Evolutionary conservation across 2,113 vertebrate species (phyloP).

Genomic region (Anarhynchus alexandrinus): DNA sequence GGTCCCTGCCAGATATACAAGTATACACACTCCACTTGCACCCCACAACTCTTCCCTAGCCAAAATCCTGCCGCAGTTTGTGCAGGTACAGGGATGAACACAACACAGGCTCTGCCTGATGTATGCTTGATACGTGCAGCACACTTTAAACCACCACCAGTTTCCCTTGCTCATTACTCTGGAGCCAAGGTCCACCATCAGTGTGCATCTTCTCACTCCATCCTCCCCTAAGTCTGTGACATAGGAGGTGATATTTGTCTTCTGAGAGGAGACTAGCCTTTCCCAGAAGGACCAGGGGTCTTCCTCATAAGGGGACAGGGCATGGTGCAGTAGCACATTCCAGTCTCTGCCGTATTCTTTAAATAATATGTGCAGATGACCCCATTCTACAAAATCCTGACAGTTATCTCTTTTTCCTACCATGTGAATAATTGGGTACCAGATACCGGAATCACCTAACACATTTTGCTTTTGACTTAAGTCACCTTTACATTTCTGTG

Average conservation of each 20-base stretch:
- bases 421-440: background rate
- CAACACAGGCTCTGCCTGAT: background rate
- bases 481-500: background rate
- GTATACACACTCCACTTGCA: background rate
- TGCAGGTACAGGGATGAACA: background rate
- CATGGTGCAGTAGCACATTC: background rate
- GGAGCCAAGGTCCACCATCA: background rate
- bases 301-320: background rate
- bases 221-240: background rate
- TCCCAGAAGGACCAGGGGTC: background rate
- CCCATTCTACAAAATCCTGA: background rate
- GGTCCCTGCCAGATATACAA: background rate
- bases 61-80: background rate
- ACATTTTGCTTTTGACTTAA: background rate
- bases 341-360: background rate
- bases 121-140: accelerated
- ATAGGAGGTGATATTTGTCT: background rate
- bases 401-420: background rate
- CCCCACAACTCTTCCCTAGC: background rate
- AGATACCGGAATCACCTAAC: background rate
- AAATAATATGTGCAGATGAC: background rate
- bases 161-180: background rate
- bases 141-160: accelerated
- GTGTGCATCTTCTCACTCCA: background rate
- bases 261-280: background rate